Base-by-base conservation (phyloP, 2,113 vertebrate genomes). In the Numida meleagris region DNA sequence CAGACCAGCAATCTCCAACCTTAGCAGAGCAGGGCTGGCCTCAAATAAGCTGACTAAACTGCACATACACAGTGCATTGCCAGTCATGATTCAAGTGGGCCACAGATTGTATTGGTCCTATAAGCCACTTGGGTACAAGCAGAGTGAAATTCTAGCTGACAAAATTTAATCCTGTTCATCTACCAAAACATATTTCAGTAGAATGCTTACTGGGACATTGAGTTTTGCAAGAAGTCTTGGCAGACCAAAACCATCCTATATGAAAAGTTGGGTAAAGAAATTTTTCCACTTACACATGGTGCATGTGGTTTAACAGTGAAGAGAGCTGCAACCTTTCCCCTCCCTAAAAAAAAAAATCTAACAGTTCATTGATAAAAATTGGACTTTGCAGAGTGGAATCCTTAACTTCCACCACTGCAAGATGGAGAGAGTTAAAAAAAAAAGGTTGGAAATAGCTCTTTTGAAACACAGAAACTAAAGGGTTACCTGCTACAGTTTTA, bases 1-100 rank as follows among this genome's bases (percentile, higher is more conserved):
- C 55, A 97, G 95, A 97, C 92, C 96, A 98, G 95, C 95, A 97
- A 97, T 97, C 96, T 98, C 97, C 97, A 97, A 97, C 97, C 97
- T 97, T 97, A 96, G 89, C 96, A 96, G 90, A 92, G 95, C 72
- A 94, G 93, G 95, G 95, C 93, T 96, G 88, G 90, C 91, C 96
- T 97, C 45, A 9, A 66, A 90, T 29, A 90, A 75, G 90, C 45
- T 90, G 84, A 96, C 87, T 90, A 92, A 96, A 95, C 57, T 77
- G 93, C 91, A 91, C 90, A 45, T 61, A 86, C 90, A 78, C 34
- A 92, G 94, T 93, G 89, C 90, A 80, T 76, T 84, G 93, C 70
- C 88, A 84, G 73, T 89, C 65, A 63, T 62, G 40, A 80, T 81
- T 96, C 61, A 78, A 71, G 42, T 53, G 89, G 86, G 59, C 80